Percentiles rank a stretch among this genome's conserved stretches.
Conservation (phyloP, 2,113 vertebrate genomes). For the Pionites leucogaster region DNA sequence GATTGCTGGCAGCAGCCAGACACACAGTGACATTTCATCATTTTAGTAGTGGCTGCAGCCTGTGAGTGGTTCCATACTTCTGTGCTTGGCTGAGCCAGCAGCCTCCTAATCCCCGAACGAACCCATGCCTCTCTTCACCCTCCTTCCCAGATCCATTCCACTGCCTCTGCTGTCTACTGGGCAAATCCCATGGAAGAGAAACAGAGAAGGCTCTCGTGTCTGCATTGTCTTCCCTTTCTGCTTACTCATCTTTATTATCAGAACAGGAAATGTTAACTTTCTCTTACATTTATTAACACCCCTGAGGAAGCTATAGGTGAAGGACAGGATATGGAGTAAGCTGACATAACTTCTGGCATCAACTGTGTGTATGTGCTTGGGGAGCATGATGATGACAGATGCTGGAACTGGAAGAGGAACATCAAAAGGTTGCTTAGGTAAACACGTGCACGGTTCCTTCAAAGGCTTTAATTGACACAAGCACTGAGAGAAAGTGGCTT, state of each 20-base stretch:
- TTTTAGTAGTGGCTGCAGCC: neutral
- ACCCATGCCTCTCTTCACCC: neutral
- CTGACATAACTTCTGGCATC: conserved; percentile 11
- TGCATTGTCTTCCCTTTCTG: neutral
- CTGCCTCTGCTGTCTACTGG: neutral
- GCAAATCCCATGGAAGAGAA: neutral
- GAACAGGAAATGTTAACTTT: conserved; percentile 42
- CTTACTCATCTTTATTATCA: conserved; percentile 4
- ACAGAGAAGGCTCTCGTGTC: neutral
- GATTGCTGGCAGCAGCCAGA: neutral
- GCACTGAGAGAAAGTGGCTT: neutral
- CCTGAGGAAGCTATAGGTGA: neutral
- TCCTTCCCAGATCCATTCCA: neutral
- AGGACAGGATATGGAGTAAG: neutral
- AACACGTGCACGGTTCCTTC: neutral
- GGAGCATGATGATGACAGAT: neutral
- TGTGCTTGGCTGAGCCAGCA: neutral
- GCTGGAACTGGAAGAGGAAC: neutral
- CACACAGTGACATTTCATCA: neutral
- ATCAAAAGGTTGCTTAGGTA: conserved; percentile 42
- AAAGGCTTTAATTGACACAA: conserved; percentile 9
- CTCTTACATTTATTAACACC: conserved; percentile 28
- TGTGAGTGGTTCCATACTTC: neutral
- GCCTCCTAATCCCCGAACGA: neutral
- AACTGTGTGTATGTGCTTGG: neutral